A percentile compares a stretch with the other conserved stretches of the same genome.
Conservation (phyloP, 2,888 invertebrate species). For the Lypha dubia region DNA sequence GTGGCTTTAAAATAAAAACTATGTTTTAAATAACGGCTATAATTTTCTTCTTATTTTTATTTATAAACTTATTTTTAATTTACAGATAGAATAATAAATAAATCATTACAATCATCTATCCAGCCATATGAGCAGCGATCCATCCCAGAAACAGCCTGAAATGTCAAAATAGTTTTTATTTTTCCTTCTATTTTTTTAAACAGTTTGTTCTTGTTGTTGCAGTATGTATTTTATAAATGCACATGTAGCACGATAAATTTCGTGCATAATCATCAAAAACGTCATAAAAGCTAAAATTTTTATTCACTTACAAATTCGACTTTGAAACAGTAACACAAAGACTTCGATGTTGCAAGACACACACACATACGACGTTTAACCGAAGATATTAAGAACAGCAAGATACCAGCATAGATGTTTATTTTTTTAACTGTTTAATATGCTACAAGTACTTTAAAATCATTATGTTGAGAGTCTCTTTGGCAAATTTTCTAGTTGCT, state of each 20-base stretch:
- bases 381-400: conserved; percentile 17
- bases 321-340: conserved; percentile 25
- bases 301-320: conserved; percentile 54
- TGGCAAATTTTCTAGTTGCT: conserved; percentile 5
- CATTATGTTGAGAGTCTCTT: background rate
- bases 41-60: background rate
- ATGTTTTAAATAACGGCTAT: conserved; percentile 44
- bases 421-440: background rate
- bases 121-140: conserved; percentile 27
- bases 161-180: conserved; percentile 64
- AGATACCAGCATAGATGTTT: conserved; percentile 9
- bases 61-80: background rate
- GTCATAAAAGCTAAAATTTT: conserved; percentile 58
- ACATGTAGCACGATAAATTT: conserved; percentile 76
- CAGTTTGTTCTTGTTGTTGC: conserved; percentile 36
- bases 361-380: background rate
- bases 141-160: conserved; percentile 51
- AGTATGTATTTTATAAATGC: conserved; percentile 75
- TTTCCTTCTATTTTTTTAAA: conserved; percentile 56
- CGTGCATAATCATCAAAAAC: conserved; percentile 74
- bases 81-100: conserved; percentile 37
- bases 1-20: conserved; percentile 38
- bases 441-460: background rate
- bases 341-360: conserved; percentile 13
- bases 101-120: background rate